Evolutionary conservation across 2,797 vertebrate species (phyloP).

Genomic region (Aplochiton taeniatus): DNA sequence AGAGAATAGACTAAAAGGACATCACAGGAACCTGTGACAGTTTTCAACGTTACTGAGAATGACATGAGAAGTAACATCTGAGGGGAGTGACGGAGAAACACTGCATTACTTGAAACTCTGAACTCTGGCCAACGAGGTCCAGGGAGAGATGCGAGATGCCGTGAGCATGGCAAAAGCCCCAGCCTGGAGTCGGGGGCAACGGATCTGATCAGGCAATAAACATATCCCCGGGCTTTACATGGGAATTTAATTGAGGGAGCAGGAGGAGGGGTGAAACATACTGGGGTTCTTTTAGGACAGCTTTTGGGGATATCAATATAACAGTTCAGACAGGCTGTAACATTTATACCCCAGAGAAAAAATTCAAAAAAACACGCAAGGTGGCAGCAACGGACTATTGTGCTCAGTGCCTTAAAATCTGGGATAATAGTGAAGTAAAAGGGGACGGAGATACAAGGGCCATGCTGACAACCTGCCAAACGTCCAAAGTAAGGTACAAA

Average conservation of each 20-base stretch:
- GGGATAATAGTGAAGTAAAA: not conserved
- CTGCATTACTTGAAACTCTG: constrained; percentile 60
- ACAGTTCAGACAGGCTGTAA: not conserved
- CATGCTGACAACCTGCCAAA: constrained; percentile 24
- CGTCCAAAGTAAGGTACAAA: constrained; percentile 31
- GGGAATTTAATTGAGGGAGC: not conserved
- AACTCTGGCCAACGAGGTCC: too few species aligned
- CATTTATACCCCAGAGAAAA: not conserved
- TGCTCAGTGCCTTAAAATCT: not conserved
- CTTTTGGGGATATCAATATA: constrained; percentile 11
- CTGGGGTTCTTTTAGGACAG: constrained; percentile 10
- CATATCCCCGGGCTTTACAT: too few species aligned
- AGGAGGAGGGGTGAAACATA: not conserved
- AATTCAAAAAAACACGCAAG: not conserved
- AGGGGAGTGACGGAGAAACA: constrained; percentile 51
- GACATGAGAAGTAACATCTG: constrained; percentile 47
- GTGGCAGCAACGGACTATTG: not conserved
- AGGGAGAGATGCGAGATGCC: not conserved
- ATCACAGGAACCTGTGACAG: constrained; percentile 48
- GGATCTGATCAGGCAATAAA: too few species aligned
- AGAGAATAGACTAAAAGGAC: constrained; percentile 44
- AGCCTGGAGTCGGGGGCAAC: too few species aligned
- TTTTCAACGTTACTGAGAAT: constrained; percentile 37
- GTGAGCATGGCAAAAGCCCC: too few species aligned
- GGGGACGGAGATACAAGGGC: constrained; percentile 29